Evolutionary conservation across 2,888 invertebrate genomes (phyloP).

Genomic region (Cheilosia pagana): DNA sequence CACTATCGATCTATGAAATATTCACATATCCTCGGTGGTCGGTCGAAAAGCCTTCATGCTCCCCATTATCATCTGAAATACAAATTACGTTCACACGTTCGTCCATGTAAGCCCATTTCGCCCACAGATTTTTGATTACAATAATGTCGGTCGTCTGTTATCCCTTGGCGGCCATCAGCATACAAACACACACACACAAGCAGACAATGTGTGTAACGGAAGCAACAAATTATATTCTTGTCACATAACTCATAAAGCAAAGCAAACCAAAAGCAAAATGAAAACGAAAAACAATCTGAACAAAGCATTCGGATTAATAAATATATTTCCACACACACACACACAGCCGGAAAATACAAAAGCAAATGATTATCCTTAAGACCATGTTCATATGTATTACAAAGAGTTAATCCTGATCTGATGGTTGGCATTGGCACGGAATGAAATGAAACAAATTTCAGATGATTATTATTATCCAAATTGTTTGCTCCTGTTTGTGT

Average conservation of each 20-base stretch:
- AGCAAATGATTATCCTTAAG: too few species aligned
- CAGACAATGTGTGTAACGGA: neutral
- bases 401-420: too few species aligned
- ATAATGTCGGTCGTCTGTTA: conserved; percentile 55
- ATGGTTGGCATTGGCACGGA: too few species aligned
- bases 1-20: too few species aligned
- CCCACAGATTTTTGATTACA: conserved; percentile 55
- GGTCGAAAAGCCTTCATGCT: neutral
- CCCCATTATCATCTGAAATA: conserved; percentile 20
- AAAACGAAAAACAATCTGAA: conserved; percentile 51
- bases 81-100: conserved; percentile 54
- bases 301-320: conserved; percentile 34
- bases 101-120: conserved; percentile 41
- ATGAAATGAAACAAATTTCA: too few species aligned
- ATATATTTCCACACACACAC: neutral
- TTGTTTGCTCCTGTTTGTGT: too few species aligned
- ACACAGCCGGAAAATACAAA: too few species aligned
- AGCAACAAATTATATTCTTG: conserved; percentile 62
- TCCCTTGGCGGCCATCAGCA: neutral
- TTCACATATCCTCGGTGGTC: too few species aligned
- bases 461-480: too few species aligned
- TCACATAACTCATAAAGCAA: conserved; percentile 63
- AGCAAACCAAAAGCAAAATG: conserved; percentile 33
- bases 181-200: conserved; percentile 11
- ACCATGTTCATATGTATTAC: too few species aligned